Base-by-base conservation (phyloP, 2,888 invertebrate genomes). In the Lampropteryx suffumata region DNA sequence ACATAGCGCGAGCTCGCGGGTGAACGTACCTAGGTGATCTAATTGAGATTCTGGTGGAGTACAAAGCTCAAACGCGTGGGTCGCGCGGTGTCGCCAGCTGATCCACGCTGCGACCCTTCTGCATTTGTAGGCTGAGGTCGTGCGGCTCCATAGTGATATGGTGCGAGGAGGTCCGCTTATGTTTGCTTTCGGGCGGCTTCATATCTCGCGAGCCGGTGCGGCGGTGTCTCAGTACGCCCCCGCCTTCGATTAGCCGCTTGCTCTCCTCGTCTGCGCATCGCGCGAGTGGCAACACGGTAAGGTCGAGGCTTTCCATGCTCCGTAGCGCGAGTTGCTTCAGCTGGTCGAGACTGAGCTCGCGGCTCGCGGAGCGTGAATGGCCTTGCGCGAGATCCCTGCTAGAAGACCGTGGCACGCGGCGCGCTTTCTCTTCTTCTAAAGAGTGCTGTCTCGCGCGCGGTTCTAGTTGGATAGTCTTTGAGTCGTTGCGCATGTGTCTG, bases 381-480 rank as follows among this genome's bases (percentile, higher is more conserved):
- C 71, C 69, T 17, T 65, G 61, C 11, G 30, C 5, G 3, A 89
- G 79, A 57, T 90, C 90, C 56, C 87, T 81, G 50, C 92, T 92
- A 68, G 84, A 82, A 57, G 84, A 86, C 43, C 77, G 72, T 48
- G 80, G 71, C 64, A 68, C 27, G 61, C 69, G 52, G 59, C 67
- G 55, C 61, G 71, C 44, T 13, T 44, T 47, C 43, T 44, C 73
- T 53, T 81, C 85, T 27, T 84, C 86, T 1, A 68, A 59, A 45
- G 82, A 76, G 66, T 80, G 83, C 39, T 84, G 85, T 0, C 84
- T 89, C 71, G 90, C 86, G 79, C 92, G 87, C 61, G 91, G 90
- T 69, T 93, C 93, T 62, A 92, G 77, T 64, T 93, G 93, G 62
- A 93, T 91, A n/a, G 92, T 92, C 68, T 92, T 92, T 55, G 93